phyloP scores from a whole-genome alignment of 2,113 vertebrate species.

The Indri indri region DNA sequence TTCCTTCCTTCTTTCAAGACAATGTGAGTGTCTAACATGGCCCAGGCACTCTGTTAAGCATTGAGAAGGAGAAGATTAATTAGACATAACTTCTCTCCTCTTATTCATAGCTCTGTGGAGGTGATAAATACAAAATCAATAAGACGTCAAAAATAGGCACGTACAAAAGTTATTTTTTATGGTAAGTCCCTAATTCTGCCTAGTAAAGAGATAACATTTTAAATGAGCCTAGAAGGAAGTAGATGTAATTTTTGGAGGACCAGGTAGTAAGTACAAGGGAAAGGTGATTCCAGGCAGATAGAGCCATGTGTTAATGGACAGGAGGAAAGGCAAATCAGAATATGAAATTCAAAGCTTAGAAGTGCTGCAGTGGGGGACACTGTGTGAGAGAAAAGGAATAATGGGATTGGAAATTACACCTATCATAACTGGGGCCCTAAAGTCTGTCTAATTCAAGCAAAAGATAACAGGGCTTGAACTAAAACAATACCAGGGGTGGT shows the following conservation, averaged over 20 bases:
- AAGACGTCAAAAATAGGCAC: background rate
- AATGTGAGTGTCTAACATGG: background rate
- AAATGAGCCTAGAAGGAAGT: background rate
- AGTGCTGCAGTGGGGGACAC: background rate
- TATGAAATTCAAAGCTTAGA: background rate
- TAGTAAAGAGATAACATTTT: background rate
- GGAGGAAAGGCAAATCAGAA: background rate
- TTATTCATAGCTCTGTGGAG: background rate
- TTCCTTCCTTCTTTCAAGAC: background rate
- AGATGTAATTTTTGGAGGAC: background rate
- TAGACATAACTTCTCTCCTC: background rate
- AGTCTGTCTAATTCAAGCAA: background rate
- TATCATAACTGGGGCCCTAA: background rate
- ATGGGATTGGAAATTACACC: background rate
- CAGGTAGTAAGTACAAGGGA: background rate
- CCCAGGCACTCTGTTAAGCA: background rate
- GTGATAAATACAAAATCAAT: background rate
- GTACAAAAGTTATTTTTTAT: background rate
- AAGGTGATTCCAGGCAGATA: background rate
- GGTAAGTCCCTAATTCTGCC: background rate
- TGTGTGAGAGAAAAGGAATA: background rate
- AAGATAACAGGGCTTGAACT: background rate
- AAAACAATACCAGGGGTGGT: background rate
- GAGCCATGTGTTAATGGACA: background rate
- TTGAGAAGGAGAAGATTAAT: background rate